Conservation (phyloP, 1,140 invertebrate species). For the Camponotus floridanus region DNA sequence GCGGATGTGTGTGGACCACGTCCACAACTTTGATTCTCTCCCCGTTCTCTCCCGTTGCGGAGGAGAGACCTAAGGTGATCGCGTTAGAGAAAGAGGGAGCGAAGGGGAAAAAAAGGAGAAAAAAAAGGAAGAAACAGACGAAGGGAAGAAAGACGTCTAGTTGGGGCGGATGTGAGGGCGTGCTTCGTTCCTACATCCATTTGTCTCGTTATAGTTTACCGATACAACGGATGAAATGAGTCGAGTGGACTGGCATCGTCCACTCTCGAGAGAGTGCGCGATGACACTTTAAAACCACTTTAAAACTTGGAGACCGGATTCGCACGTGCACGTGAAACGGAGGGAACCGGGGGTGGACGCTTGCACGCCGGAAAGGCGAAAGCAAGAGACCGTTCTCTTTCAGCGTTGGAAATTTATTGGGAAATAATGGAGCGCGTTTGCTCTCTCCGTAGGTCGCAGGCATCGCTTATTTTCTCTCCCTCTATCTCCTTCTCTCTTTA, state of each 20-base stretch:
- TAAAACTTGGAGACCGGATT: constrained; percentile 74
- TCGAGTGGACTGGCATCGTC: constrained; percentile 66
- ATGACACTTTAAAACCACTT: constrained; percentile 82
- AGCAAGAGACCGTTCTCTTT: constrained; percentile 37
- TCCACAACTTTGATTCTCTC: constrained; percentile 75
- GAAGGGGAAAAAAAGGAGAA: background rate
- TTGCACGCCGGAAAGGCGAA: constrained; percentile 8
- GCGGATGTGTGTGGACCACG: background rate
- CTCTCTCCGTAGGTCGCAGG: constrained; percentile 43
- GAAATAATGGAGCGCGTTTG: constrained; percentile 77
- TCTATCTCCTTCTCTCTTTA: constrained; percentile 4
- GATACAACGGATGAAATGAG: constrained; percentile 75
- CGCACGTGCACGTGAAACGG: constrained; percentile 51
- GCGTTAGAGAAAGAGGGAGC: background rate
- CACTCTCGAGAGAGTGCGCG: constrained; percentile 62
- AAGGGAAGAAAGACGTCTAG: background rate
- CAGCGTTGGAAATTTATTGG: constrained; percentile 76
- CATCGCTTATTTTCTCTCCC: constrained; percentile 20
- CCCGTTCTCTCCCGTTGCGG: background rate
- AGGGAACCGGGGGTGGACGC: constrained; percentile 15
- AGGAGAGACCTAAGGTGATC: constrained; percentile 59
- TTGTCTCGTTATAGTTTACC: constrained; percentile 83
- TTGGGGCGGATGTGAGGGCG: constrained; percentile 53
- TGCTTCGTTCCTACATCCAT: constrained; percentile 77
- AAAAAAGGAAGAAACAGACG: constrained; percentile 22